Evolutionary conservation across 2,113 vertebrate species (phyloP).

Genomic region (Dolichallabes microphthalmus): DNA sequence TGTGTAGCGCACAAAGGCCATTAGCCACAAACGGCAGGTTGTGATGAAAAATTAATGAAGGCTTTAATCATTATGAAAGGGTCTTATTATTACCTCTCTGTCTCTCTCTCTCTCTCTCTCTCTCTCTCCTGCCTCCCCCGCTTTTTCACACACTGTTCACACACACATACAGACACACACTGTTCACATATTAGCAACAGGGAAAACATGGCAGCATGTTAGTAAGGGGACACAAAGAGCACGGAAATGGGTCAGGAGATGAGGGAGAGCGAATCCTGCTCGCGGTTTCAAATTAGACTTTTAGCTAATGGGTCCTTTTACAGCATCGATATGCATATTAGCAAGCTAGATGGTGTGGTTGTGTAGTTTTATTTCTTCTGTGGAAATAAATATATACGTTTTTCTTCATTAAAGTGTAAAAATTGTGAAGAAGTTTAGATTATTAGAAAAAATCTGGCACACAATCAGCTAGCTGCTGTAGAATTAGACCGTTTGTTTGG

Average conservation of each 20-base stretch:
- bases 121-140: constrained; percentile 62
- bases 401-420: not conserved
- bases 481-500: too few relatives aligned
- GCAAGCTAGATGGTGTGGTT: not conserved
- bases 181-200: constrained; percentile 35
- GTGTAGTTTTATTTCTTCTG: not conserved
- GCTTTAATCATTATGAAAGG: constrained; percentile 94
- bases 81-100: constrained; percentile 82
- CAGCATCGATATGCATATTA: not conserved
- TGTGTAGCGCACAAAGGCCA: constrained; percentile 90
- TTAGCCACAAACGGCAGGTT: constrained; percentile 97
- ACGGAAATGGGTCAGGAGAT: constrained; percentile 72
- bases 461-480: not conserved
- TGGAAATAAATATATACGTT: not conserved
- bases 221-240: constrained; percentile 36
- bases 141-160: constrained; percentile 58
- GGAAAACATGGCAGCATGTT: constrained; percentile 61
- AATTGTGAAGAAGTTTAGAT: not conserved
- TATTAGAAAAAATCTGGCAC: not conserved
- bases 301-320: not conserved
- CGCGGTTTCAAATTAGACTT: constrained; percentile 16
- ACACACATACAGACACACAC: constrained; percentile 39
- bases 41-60: constrained; percentile 99
- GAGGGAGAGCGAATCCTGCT: constrained; percentile 58
- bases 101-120: constrained; percentile 59